Conservation (phyloP, 2,113 vertebrate genomes). For the Telmatochromis sp. region DNA sequence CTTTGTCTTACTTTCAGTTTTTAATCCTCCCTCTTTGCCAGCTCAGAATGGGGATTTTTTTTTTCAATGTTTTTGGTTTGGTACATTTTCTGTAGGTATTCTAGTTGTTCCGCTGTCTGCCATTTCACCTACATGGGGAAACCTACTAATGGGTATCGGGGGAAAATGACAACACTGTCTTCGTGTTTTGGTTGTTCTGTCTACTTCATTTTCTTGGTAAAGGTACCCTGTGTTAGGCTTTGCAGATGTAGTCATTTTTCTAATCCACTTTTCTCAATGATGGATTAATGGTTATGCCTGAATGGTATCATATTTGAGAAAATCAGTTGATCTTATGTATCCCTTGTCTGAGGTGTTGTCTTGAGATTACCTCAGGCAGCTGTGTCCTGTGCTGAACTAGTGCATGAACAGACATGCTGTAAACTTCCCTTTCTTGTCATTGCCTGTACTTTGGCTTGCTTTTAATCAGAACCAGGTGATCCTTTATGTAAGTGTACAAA, state of each 20-base stretch:
- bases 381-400: neutral
- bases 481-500: neutral
- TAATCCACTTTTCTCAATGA: neutral
- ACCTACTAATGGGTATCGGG: neutral
- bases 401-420: neutral
- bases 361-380: neutral
- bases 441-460: neutral
- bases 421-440: neutral
- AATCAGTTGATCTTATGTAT: neutral
- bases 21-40: neutral
- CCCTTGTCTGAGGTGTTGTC: neutral
- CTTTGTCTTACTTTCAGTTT: neutral
- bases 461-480: neutral
- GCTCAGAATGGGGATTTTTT: neutral
- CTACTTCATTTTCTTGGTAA: neutral
- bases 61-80: neutral
- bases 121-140: neutral
- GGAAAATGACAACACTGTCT: neutral
- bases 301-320: neutral
- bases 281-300: neutral
- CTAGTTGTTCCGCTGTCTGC: neutral
- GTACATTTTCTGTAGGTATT: neutral
- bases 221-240: neutral
- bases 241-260: neutral
- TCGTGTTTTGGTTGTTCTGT: neutral